A percentile compares a stretch with the other conserved stretches of the same genome.
phyloP scores from a whole-genome alignment of 2,797 vertebrate species.

The Gambelia wislizenii region DNA sequence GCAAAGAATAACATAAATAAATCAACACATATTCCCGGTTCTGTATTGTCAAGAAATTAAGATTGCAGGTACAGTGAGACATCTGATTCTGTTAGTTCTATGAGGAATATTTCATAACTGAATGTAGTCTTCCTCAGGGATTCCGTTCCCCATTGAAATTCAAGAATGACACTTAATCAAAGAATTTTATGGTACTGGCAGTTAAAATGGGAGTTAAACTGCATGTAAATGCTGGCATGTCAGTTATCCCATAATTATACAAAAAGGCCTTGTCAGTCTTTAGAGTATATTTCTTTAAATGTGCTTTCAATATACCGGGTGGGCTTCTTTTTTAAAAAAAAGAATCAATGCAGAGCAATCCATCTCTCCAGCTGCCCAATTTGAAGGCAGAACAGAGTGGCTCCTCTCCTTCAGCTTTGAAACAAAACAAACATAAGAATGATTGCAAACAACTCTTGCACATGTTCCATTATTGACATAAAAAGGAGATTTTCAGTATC shows the following conservation, averaged over 20 bases:
- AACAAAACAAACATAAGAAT: slow-evolving; percentile 22
- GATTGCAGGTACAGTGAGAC: slow-evolving; percentile 4
- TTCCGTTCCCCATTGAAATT: slow-evolving; percentile 36
- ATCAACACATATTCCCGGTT: not conserved
- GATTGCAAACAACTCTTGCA: not conserved
- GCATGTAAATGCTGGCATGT: not conserved
- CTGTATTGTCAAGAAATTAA: slow-evolving; percentile 33
- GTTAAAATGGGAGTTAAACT: slow-evolving; percentile 37
- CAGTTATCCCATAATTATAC: not conserved
- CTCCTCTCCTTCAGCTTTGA: slow-evolving; percentile 4
- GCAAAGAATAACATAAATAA: not conserved
- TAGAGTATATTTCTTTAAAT: not conserved
- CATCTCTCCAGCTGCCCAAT: not conserved
- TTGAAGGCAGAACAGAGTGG: slow-evolving; percentile 14
- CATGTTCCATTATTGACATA: not conserved
- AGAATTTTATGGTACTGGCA: slow-evolving; percentile 8
- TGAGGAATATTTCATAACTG: slow-evolving; percentile 17
- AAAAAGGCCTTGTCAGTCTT: not conserved
- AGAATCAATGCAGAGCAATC: not conserved
- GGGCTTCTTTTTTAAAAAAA: not conserved
- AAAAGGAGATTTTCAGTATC: not conserved
- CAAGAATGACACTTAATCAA: slow-evolving; percentile 29
- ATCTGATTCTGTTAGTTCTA: slow-evolving; percentile 5
- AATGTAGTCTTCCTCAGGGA: not conserved
- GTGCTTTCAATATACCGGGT: not conserved